Percentiles rank a stretch among this genome's conserved stretches.
Conservation (phyloP, 2,797 vertebrate genomes). For the Cirrhinus mrigala region DNA sequence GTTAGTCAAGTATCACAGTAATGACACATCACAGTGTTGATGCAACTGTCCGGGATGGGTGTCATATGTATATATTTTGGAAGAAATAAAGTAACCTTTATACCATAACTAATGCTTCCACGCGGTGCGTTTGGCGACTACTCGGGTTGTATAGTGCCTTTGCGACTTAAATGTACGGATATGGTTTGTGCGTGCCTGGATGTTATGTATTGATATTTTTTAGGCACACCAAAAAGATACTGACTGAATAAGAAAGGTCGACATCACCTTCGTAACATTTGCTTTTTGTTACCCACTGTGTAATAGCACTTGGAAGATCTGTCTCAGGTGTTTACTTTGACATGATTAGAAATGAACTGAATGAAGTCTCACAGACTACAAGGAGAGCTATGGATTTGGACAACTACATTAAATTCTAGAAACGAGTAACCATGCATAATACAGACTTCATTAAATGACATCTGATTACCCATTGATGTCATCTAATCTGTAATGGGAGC, state of each 20-base stretch:
- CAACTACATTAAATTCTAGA: conserved; percentile 42
- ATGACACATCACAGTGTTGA: conserved; percentile 55
- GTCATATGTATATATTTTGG: conserved; percentile 23
- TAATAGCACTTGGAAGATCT: conserved; percentile 65
- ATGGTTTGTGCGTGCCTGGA: conserved; percentile 28
- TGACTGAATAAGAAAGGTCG: background rate
- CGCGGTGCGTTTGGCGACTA: background rate
- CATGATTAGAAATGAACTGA: conserved; percentile 21
- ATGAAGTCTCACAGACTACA: conserved; percentile 45
- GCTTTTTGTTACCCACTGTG: conserved; percentile 37
- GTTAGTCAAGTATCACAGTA: conserved; percentile 29
- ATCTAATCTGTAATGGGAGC: conserved; percentile 9
- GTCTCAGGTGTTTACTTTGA: background rate
- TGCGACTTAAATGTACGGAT: background rate
- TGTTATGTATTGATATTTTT: conserved; percentile 8
- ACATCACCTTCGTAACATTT: conserved; percentile 17
- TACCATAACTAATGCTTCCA: conserved; percentile 1
- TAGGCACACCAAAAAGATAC: conserved; percentile 37
- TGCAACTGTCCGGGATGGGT: conserved; percentile 41
- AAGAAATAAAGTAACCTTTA: conserved; percentile 11
- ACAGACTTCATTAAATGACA: conserved; percentile 50
- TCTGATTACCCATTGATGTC: conserved; percentile 25
- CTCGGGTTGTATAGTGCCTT: background rate
- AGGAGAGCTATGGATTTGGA: conserved; percentile 36
- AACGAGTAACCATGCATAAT: conserved; percentile 56